These are phyloP conservation scores for Schlechtendalia chinensis DNA, from an alignment of 1,140 invertebrate species.

Conservation along the genomic window DNA sequence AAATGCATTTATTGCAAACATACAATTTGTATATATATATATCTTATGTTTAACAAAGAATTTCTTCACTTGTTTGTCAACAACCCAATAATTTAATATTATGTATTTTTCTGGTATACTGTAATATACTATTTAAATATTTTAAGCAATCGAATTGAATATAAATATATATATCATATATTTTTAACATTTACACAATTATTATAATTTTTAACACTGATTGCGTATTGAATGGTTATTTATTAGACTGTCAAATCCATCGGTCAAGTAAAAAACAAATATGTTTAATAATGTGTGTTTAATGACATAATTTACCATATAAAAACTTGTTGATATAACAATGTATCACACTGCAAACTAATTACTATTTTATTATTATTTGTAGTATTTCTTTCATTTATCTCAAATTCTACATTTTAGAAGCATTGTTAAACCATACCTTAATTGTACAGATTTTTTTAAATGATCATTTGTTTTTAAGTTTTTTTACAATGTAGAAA, in stretches of 20 bases:
- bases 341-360: background rate
- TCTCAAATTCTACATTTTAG: too few relatives aligned
- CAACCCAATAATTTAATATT: background rate
- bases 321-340: constrained; percentile 20
- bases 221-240: background rate
- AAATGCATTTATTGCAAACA: constrained; percentile 9
- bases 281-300: background rate
- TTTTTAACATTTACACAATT: background rate
- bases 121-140: constrained; percentile 16
- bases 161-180: background rate
- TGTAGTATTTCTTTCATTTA: too few relatives aligned
- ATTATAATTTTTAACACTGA: background rate
- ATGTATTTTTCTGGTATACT: background rate
- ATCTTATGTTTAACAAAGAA: background rate
- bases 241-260: background rate
- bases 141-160: background rate
- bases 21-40: background rate
- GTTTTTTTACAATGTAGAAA: too few relatives aligned
- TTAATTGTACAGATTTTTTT: too few relatives aligned
- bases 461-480: too few relatives aligned
- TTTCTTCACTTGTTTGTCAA: background rate
- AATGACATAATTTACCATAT: background rate
- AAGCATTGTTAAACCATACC: too few relatives aligned
- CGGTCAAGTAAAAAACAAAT: background rate
- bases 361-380: too few relatives aligned